A percentile compares a stretch with the other conserved stretches of the same genome.
These are phyloP conservation scores for Thamnaconus septentrionalis DNA, from an alignment of 2,113 vertebrate genomes.

Conservation along the genomic window DNA sequence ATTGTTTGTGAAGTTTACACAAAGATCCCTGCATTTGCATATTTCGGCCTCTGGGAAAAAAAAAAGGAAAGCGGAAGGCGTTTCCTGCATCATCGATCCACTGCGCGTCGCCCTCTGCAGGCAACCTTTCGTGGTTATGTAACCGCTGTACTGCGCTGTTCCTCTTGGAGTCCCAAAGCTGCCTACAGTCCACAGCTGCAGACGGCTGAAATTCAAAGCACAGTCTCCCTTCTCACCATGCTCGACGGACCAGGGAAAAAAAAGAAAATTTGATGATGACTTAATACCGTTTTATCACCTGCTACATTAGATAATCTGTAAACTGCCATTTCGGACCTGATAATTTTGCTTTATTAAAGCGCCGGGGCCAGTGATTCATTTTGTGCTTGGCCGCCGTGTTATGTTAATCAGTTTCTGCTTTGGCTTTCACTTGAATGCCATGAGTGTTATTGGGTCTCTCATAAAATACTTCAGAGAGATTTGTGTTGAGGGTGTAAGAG, in stretches of 20 bases:
- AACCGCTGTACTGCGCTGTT: slow-evolving; percentile 13
- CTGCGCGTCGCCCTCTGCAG: slow-evolving; percentile 27
- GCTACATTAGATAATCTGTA: background rate
- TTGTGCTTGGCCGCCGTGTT: background rate
- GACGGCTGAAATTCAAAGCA: slow-evolving; percentile 33
- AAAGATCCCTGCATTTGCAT: slow-evolving; percentile 14
- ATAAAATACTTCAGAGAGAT: too few species aligned
- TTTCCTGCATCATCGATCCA: slow-evolving; percentile 30
- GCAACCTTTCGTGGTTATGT: slow-evolving; percentile 23
- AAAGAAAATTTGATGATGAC: too few species aligned
- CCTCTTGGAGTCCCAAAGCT: slow-evolving; percentile 32
- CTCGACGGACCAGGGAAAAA: too few species aligned
- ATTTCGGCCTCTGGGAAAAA: slow-evolving; percentile 1
- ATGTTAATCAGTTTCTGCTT: slow-evolving; percentile 3
- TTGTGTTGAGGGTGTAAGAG: too few species aligned
- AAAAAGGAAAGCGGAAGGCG: slow-evolving; percentile 9
- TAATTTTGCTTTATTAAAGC: background rate
- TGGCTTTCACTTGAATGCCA: background rate
- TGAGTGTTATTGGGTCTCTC: background rate
- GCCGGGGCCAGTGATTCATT: background rate
- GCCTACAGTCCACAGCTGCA: slow-evolving; percentile 23
- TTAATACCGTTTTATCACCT: slow-evolving; percentile 2
- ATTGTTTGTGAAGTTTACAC: slow-evolving; percentile 9
- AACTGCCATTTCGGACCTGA: background rate
- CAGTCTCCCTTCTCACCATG: background rate